A percentile compares a stretch with the other conserved stretches of the same genome.
Conservation (phyloP, 2,888 invertebrate genomes). For the Epinotia nisella region DNA sequence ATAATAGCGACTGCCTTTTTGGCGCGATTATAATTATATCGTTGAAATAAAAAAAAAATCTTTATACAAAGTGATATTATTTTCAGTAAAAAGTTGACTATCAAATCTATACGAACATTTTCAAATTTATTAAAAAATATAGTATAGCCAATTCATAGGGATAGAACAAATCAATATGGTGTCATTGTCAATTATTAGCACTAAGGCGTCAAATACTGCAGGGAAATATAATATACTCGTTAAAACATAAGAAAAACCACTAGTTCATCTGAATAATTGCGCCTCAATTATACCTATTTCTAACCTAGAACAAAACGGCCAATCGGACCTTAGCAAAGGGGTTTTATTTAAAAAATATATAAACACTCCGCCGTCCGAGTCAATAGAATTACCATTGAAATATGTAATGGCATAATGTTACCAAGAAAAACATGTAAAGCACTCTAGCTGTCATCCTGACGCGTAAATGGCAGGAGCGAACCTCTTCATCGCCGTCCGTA, state of each 20-base stretch:
- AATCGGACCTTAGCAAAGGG: background rate
- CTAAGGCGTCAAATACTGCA: too few relatives aligned
- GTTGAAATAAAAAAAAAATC: too few relatives aligned
- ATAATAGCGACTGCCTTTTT: too few relatives aligned
- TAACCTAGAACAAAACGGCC: constrained; percentile 3
- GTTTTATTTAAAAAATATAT: background rate
- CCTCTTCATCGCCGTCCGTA: constrained; percentile 26
- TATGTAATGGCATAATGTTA: constrained; percentile 34
- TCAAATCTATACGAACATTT: too few relatives aligned
- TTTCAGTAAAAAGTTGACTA: too few relatives aligned
- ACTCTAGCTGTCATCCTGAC: constrained; percentile 39
- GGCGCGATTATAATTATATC: too few relatives aligned
- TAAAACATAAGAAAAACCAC: background rate
- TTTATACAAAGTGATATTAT: too few relatives aligned
- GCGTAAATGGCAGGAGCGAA: constrained; percentile 32
- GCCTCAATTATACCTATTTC: background rate
- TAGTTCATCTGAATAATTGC: background rate
- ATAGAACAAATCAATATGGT: too few relatives aligned
- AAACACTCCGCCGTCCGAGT: constrained; percentile 9
- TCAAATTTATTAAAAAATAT: too few relatives aligned
- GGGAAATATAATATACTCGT: background rate
- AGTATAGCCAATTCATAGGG: too few relatives aligned
- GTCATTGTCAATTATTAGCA: too few relatives aligned
- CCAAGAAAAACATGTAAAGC: constrained; percentile 29
- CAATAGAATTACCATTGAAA: constrained; percentile 35